Conservation (phyloP, 2,888 invertebrate species). For the Netelia fuscicornis region DNA sequence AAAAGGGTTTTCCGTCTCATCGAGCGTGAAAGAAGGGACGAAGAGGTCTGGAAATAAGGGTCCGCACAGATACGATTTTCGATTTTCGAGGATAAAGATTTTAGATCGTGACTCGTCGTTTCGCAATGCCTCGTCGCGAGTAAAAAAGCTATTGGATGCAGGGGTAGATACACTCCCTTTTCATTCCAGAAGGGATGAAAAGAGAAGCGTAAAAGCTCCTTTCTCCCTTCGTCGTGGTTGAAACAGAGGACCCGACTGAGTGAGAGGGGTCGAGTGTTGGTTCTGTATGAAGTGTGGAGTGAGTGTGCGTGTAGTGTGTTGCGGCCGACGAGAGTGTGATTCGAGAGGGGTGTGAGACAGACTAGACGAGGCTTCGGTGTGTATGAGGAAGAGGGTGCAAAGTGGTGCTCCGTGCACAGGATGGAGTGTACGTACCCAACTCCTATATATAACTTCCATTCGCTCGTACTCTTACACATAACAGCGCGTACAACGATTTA, state of each 20-base stretch:
- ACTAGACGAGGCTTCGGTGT: conserved; percentile 43
- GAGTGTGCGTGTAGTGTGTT: conserved; percentile 30
- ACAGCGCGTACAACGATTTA: background rate
- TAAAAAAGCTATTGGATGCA: conserved; percentile 39
- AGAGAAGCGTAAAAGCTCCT: background rate
- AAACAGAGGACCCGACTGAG: conserved; percentile 57
- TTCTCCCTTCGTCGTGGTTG: background rate
- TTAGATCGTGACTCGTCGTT: conserved; percentile 22
- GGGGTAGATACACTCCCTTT: background rate
- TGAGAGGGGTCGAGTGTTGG: conserved; percentile 60
- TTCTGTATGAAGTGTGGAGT: conserved; percentile 11
- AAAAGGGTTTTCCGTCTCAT: conserved; percentile 14
- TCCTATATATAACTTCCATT: background rate
- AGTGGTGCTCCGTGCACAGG: conserved; percentile 65
- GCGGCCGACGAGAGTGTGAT: conserved; percentile 48
- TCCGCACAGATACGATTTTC: conserved; percentile 1
- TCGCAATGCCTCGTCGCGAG: conserved; percentile 29
- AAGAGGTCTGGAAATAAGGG: background rate
- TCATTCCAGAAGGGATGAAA: too few relatives aligned
- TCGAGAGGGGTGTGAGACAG: conserved; percentile 52
- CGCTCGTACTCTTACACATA: background rate
- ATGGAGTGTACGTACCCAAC: conserved; percentile 54
- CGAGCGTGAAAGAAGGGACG: conserved; percentile 8
- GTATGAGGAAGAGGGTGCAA: conserved; percentile 44
- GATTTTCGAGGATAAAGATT: conserved; percentile 19